Evolutionary conservation across 2,797 vertebrate genomes (phyloP).

Genomic region (Clarias laeviceps): DNA sequence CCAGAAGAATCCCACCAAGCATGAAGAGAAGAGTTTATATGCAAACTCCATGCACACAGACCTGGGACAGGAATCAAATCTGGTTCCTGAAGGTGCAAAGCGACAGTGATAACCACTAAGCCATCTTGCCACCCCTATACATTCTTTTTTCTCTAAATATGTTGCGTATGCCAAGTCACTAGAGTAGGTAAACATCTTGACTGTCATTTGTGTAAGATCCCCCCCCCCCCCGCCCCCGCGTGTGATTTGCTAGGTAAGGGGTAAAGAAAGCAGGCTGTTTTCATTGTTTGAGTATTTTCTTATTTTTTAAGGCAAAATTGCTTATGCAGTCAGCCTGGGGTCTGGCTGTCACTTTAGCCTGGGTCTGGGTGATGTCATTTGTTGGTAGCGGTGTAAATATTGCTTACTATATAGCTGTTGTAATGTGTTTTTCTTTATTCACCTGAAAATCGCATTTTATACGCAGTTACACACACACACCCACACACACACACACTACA

Average conservation of each 20-base stretch:
- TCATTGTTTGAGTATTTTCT: not conserved
- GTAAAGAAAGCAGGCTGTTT: not conserved
- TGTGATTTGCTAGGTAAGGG: not conserved
- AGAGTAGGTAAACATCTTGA: not conserved
- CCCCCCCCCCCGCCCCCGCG: rapidly evolving
- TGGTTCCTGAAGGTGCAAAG: too few relatives aligned
- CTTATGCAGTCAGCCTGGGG: not conserved
- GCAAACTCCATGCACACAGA: too few relatives aligned
- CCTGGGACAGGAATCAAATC: too few relatives aligned
- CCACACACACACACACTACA: not conserved
- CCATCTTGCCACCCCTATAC: too few relatives aligned
- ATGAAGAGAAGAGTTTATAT: too few relatives aligned
- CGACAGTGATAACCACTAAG: too few relatives aligned
- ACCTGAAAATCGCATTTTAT: not conserved
- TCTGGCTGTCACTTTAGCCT: not conserved
- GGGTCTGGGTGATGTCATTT: not conserved
- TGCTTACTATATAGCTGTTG: not conserved
- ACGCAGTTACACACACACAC: not conserved
- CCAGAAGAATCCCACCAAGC: too few relatives aligned
- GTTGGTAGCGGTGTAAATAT: too few relatives aligned
- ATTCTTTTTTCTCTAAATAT: not conserved
- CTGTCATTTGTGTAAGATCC: not conserved
- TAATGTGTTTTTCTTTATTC: not conserved
- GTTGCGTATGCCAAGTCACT: not conserved
- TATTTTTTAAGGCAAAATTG: not conserved